Percentiles rank a stretch among this genome's conserved stretches.
Conservation (phyloP, 2,797 vertebrate genomes). For the Lerista edwardsae region DNA sequence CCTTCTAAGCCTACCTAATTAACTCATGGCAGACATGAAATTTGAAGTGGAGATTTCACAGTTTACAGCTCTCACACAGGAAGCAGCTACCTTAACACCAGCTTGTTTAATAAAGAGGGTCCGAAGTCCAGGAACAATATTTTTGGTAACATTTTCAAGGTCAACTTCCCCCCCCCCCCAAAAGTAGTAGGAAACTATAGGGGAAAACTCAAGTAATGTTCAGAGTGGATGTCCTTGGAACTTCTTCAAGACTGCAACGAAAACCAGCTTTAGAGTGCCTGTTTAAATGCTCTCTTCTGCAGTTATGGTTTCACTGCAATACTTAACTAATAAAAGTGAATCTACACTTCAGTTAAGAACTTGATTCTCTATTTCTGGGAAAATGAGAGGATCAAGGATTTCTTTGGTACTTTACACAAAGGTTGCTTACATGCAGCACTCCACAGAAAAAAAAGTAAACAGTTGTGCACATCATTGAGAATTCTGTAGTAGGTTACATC, state of each 20-base stretch:
- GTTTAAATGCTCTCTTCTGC: slow-evolving; percentile 34
- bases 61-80: not conserved
- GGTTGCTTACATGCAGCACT: not conserved
- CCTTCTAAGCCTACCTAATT: not conserved
- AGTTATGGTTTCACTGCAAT: slow-evolving; percentile 26
- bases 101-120: slow-evolving; percentile 8
- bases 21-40: not conserved
- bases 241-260: slow-evolving; percentile 24
- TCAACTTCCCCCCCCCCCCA: not conserved
- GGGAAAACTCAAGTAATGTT: slow-evolving; percentile 26
- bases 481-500: not conserved
- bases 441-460: slow-evolving; percentile 18
- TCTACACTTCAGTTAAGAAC: slow-evolving; percentile 16
- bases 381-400: not conserved
- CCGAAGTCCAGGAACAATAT: not conserved
- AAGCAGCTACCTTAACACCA: not conserved
- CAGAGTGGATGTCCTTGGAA: slow-evolving; percentile 20
- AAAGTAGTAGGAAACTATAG: slow-evolving; percentile 22
- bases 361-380: slow-evolving; percentile 7
- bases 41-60: slow-evolving; percentile 16
- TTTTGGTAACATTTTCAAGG: slow-evolving; percentile 23
- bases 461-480: not conserved
- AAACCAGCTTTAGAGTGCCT: slow-evolving; percentile 15
- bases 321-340: slow-evolving; percentile 25
- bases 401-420: rapidly evolving